Evolutionary conservation across 2,888 invertebrate species (phyloP).

Genomic region (Priocnemis perturbator): DNA sequence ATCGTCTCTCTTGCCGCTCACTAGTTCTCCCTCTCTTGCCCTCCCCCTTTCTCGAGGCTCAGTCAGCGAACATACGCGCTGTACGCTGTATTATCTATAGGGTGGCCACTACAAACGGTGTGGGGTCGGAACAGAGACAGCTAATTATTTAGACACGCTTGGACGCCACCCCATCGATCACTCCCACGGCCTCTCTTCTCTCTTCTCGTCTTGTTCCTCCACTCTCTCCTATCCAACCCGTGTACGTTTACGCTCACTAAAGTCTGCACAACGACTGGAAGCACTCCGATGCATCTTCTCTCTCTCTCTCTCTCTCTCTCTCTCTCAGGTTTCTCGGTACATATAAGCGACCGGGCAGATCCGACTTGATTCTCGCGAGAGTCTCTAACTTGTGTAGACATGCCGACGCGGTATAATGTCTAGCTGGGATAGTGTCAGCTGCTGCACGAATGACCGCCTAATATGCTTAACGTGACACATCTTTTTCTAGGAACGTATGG

Average conservation of each 20-base stretch:
- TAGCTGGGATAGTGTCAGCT: no score
- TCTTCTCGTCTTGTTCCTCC: constrained; percentile 24
- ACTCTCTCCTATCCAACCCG: constrained; percentile 3
- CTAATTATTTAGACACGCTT: constrained; percentile 75
- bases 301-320: constrained; percentile 23
- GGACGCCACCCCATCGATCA: constrained; percentile 74
- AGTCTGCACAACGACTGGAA: neutral
- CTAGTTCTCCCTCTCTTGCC: constrained; percentile 6
- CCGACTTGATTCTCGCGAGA: no score
- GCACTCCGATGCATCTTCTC: constrained; percentile 8
- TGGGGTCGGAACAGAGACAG: constrained; percentile 72
- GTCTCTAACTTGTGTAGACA: no score
- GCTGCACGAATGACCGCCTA: no score
- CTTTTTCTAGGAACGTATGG: no score
- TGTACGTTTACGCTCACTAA: no score
- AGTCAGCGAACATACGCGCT: constrained; percentile 62
- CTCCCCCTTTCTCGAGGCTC: constrained; percentile 38
- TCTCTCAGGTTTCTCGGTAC: neutral
- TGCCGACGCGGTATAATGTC: no score
- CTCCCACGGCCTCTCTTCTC: constrained; percentile 53
- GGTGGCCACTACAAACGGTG: constrained; percentile 71
- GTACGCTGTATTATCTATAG: constrained; percentile 63
- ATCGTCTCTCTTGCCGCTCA: constrained; percentile 35
- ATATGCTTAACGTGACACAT: no score
- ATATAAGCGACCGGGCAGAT: no score